Percentiles rank a stretch among this genome's conserved stretches.
Evolutionary conservation across 2,113 vertebrate species (phyloP).

Genomic region (Oreochromis niloticus): DNA sequence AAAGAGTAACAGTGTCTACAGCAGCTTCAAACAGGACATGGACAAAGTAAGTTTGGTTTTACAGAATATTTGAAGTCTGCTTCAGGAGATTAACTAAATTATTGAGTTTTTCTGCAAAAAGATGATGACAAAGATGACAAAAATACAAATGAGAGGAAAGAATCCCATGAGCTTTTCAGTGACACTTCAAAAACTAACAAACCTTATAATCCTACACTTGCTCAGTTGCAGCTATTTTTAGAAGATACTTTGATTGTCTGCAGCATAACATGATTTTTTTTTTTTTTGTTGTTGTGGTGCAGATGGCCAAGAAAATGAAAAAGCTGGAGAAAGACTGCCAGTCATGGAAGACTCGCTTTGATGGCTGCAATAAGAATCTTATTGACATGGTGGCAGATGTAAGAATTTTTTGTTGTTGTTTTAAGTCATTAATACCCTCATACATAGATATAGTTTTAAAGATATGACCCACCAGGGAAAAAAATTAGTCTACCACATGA

Average conservation of each 20-base stretch:
- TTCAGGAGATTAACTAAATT: background rate
- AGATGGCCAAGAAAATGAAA: slow-evolving; percentile 98
- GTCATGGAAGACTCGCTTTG: slow-evolving; percentile 93
- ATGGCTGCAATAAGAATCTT: slow-evolving; percentile 90
- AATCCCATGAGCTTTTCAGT: background rate
- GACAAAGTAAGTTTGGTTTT: slow-evolving; percentile 79
- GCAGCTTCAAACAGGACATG: slow-evolving; percentile 96
- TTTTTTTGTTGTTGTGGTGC: slow-evolving; percentile 6
- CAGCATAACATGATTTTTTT: background rate
- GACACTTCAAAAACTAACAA: background rate
- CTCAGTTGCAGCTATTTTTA: slow-evolving; percentile 17
- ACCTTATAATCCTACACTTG: background rate
- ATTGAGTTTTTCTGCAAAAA: background rate
- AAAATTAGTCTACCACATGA: background rate
- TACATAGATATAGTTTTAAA: background rate
- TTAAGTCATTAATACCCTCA: background rate
- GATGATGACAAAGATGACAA: background rate
- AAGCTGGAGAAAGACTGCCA: slow-evolving; percentile 94
- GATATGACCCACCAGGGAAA: background rate
- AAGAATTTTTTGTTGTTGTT: slow-evolving; percentile 31
- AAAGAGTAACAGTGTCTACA: slow-evolving; percentile 93
- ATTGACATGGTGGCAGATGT: slow-evolving; percentile 96
- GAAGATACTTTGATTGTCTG: background rate
- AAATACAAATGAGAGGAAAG: background rate
- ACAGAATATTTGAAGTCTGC: background rate